phyloP scores from a whole-genome alignment of 2,797 vertebrate species.

The Hozukius guyotensis region DNA sequence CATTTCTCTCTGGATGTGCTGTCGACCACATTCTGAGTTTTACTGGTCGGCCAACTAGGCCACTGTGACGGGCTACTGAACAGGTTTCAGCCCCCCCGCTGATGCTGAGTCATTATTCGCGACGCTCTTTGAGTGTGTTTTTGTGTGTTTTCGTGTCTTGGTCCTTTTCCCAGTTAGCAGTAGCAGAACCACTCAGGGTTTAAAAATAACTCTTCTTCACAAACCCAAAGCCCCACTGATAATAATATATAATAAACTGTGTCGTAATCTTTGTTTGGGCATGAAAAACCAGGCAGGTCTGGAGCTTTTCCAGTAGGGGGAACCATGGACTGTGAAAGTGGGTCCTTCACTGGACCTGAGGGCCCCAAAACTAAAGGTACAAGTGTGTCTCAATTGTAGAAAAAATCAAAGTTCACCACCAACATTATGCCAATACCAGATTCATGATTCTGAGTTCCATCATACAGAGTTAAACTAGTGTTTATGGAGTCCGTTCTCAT shows the following conservation, averaged over 20 bases:
- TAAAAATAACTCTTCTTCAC: not conserved
- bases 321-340: not conserved
- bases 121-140: not conserved
- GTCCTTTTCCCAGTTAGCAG: not conserved
- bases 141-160: conserved; percentile 5
- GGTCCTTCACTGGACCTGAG: not conserved
- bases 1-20: not conserved
- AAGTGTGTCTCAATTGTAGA: not conserved
- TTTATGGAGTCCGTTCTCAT: not conserved
- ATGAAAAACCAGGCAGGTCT: not conserved
- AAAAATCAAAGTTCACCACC: not conserved
- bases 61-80: not conserved
- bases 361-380: not conserved
- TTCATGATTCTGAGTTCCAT: not conserved
- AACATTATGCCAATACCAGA: not conserved
- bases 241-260: too few species aligned
- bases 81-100: not conserved
- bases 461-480: not conserved
- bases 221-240: not conserved
- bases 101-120: conserved; percentile 25
- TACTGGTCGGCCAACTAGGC: conserved; percentile 24
- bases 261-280: not conserved
- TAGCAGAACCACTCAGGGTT: not conserved
- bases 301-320: not conserved
- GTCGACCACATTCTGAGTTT: not conserved